Percentiles rank a stretch among this genome's conserved stretches.
Conservation (phyloP, 2,797 vertebrate genomes). For the Aphelocoma californica region DNA sequence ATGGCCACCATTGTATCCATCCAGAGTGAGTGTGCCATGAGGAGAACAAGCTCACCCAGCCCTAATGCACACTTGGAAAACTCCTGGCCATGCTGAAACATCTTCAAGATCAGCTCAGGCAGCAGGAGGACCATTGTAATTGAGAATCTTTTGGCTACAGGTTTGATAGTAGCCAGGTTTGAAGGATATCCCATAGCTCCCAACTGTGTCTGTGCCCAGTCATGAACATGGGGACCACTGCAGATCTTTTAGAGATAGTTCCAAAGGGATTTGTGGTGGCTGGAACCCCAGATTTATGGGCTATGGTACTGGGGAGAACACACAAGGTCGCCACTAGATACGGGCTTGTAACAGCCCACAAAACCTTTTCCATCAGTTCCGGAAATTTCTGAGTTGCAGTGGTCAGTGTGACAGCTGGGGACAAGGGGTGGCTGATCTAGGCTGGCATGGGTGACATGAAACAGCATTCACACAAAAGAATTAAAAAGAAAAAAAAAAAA, state of each 20-base stretch:
- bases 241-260: neutral
- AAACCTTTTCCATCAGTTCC: neutral
- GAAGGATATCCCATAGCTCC: neutral
- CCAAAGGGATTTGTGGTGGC: neutral
- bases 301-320: neutral
- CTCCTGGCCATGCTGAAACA: neutral
- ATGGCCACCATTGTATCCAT: neutral
- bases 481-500: too few species aligned
- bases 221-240: neutral
- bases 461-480: neutral
- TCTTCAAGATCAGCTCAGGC: neutral
- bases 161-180: neutral
- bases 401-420: neutral
- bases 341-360: neutral
- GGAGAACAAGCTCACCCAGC: neutral
- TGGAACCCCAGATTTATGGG: neutral
- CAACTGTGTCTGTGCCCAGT: rapidly evolving
- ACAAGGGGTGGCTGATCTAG: neutral
- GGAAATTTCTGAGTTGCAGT: neutral
- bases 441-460: neutral
- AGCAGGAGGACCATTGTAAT: neutral
- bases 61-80: neutral
- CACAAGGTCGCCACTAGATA: neutral
- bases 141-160: neutral
- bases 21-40: neutral